Evolutionary conservation across 2,113 vertebrate species (phyloP).

Genomic region (Archilochus colubris): DNA sequence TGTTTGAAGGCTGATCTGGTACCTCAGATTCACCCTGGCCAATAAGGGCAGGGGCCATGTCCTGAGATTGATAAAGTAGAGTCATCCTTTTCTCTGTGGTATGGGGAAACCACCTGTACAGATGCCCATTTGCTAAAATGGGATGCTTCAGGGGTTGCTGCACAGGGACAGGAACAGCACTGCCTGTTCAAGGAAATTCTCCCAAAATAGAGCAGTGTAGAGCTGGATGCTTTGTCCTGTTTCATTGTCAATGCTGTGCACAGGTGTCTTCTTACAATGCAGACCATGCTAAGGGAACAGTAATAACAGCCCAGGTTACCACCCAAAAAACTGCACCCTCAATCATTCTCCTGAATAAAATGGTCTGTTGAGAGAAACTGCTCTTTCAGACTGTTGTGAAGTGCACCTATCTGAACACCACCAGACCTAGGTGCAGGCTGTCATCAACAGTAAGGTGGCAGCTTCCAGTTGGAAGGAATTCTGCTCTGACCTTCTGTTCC

Average conservation of each 20-base stretch:
- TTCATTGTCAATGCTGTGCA: background rate
- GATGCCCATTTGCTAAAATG: background rate
- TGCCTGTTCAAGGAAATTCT: background rate
- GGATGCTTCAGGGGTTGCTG: background rate
- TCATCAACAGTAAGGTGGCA: background rate
- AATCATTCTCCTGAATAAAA: background rate
- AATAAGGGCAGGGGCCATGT: background rate
- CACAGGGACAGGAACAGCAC: background rate
- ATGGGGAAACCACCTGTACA: rapidly evolving
- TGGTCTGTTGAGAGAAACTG: background rate
- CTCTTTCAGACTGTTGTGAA: background rate
- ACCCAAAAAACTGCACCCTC: background rate
- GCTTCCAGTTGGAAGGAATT: background rate
- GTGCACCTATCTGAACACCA: background rate
- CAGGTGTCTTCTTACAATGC: background rate
- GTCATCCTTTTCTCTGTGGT: background rate
- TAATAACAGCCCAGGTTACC: background rate
- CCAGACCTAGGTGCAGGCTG: background rate
- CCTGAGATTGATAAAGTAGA: rapidly evolving
- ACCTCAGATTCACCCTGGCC: rapidly evolving
- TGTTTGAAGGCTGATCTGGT: background rate
- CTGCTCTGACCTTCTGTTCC: background rate
- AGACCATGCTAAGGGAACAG: background rate
- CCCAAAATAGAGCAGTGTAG: background rate
- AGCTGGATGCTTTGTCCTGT: background rate